Conservation (phyloP, 1,140 invertebrate species). For the Trypoxylus dichotomus region DNA sequence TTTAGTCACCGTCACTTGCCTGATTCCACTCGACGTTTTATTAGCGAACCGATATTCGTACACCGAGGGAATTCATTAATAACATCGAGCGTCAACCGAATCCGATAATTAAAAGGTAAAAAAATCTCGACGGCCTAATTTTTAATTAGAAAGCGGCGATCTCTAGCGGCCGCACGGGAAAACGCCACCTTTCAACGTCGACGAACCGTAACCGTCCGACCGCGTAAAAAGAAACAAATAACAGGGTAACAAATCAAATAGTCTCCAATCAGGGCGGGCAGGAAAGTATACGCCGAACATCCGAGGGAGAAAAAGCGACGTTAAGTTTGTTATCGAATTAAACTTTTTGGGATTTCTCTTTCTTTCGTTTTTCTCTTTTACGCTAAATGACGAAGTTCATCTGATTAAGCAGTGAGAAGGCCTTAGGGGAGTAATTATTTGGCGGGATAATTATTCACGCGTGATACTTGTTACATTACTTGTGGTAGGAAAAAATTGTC, state of each 20-base stretch:
- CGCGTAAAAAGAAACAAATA: conserved; percentile 24
- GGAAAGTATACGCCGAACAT: not conserved
- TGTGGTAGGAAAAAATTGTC: too few species aligned
- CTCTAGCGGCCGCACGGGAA: not conserved
- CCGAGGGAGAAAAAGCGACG: not conserved
- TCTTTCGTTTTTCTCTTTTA: not conserved
- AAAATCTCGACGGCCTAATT: conserved; percentile 13
- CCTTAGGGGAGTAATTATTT: not conserved
- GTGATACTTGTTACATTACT: too few species aligned
- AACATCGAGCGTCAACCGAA: conserved; percentile 2
- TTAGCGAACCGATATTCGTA: not conserved
- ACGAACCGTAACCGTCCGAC: not conserved
- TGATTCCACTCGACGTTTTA: not conserved
- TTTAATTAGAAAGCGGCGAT: conserved; percentile 15
- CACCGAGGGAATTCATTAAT: conserved; percentile 15
- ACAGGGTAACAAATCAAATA: conserved; percentile 25
- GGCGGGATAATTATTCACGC: not conserved
- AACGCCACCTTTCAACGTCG: not conserved
- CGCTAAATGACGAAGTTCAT: not conserved
- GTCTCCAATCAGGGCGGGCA: not conserved
- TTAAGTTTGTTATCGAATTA: conserved; percentile 24
- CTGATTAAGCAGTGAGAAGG: not conserved
- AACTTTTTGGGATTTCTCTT: not conserved
- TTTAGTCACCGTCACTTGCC: not conserved
- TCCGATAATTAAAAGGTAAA: conserved; percentile 16